phyloP scores from a whole-genome alignment of 2,113 vertebrate genomes.

The Ammodytes marinus region DNA sequence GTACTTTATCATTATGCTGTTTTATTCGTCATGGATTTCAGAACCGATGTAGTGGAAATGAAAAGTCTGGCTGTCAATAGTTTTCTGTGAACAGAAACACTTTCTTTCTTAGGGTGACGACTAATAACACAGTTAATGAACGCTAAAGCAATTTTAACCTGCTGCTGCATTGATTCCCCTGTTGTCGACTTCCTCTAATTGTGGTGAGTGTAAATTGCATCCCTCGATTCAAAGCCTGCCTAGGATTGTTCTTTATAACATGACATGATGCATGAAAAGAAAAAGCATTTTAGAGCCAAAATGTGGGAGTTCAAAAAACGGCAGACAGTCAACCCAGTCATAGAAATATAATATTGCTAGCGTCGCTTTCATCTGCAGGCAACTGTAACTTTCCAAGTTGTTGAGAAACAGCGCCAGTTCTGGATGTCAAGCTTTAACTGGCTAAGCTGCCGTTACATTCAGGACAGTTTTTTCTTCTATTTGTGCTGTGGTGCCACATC shows the following conservation, averaged over 20 bases:
- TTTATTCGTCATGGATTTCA: neutral
- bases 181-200: neutral
- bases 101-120: neutral
- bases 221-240: slow-evolving; percentile 35
- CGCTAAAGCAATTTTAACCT: neutral
- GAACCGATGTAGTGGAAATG: neutral
- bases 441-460: slow-evolving; percentile 20
- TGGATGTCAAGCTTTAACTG: slow-evolving; percentile 41
- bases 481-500: slow-evolving; percentile 32
- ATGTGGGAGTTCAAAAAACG: slow-evolving; percentile 11
- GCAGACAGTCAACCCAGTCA: slow-evolving; percentile 24
- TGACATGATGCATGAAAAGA: slow-evolving; percentile 2
- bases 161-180: neutral
- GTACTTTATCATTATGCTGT: neutral
- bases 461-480: neutral
- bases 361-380: slow-evolving; percentile 58
- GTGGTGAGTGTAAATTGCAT: slow-evolving; percentile 24
- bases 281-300: slow-evolving; percentile 4
- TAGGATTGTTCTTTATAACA: slow-evolving; percentile 20
- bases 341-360: slow-evolving; percentile 13
- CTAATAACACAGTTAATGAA: neutral
- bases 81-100: neutral
- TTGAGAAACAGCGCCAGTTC: slow-evolving; percentile 45
- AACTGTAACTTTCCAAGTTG: slow-evolving; percentile 27
- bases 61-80: neutral